Percentiles rank a stretch among this genome's conserved stretches.
Evolutionary conservation across 2,113 vertebrate species (phyloP).

Genomic region (Aspidoscelis tigris): DNA sequence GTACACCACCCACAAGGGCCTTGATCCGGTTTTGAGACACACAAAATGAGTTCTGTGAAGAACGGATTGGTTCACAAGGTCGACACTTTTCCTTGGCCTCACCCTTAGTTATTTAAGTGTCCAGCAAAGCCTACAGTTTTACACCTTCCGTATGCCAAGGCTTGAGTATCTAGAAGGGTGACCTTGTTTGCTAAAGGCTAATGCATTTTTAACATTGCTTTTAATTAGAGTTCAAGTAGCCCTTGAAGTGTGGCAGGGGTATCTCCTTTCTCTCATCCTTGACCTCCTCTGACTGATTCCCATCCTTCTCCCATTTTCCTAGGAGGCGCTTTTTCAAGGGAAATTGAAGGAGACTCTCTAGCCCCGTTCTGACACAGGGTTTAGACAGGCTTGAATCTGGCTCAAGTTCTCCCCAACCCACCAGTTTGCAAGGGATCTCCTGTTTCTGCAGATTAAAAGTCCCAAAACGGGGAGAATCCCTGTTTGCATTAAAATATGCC

Average conservation of each 20-base stretch:
- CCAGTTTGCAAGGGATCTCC: too few relatives aligned
- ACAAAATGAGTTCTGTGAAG: neutral
- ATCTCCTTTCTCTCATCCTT: slow-evolving; percentile 58
- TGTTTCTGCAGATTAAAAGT: too few relatives aligned
- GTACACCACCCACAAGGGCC: neutral
- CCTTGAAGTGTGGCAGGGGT: slow-evolving; percentile 19
- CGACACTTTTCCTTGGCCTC: neutral
- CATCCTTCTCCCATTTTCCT: neutral
- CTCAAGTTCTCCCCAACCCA: too few relatives aligned
- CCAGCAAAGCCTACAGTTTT: slow-evolving; percentile 15
- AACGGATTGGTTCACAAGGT: neutral
- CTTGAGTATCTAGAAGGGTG: slow-evolving; percentile 16
- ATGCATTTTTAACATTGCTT: slow-evolving; percentile 60
- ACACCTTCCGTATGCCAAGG: neutral
- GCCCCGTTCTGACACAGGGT: too few relatives aligned
- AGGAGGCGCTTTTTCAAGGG: neutral
- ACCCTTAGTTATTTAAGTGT: neutral
- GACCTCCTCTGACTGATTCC: slow-evolving; percentile 8
- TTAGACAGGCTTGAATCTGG: too few relatives aligned
- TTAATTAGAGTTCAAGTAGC: slow-evolving; percentile 55
- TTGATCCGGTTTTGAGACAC: neutral
- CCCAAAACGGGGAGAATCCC: too few relatives aligned
- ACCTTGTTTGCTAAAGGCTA: slow-evolving; percentile 52
- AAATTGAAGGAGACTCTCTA: neutral
- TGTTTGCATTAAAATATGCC: too few relatives aligned